A percentile compares a stretch with the other conserved stretches of the same genome.
phyloP scores from a whole-genome alignment of 2,888 invertebrate species.

The Hylaea fasciaria region DNA sequence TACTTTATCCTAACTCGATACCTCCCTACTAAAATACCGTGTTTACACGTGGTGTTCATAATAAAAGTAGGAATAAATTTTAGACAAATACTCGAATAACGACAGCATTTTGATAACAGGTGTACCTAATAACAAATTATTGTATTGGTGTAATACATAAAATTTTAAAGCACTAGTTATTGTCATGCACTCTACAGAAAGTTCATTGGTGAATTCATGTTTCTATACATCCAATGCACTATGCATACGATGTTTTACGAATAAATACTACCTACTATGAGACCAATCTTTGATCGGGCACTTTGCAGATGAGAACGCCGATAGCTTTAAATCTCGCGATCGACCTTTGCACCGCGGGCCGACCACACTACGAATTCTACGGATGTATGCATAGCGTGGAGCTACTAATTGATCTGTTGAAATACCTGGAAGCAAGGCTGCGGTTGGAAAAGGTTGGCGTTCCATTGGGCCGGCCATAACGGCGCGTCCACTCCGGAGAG shows the following conservation, averaged over 20 bases:
- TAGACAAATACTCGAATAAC: constrained; percentile 15
- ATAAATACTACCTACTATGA: constrained; percentile 65
- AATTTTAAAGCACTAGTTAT: constrained; percentile 78
- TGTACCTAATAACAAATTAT: constrained; percentile 21
- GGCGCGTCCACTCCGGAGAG: constrained; percentile 63
- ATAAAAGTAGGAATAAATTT: constrained; percentile 5
- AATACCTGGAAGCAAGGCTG: constrained; percentile 85
- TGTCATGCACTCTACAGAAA: constrained; percentile 78
- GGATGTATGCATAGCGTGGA: constrained; percentile 59
- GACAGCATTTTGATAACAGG: constrained; percentile 13
- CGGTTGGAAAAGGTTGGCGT: constrained; percentile 74
- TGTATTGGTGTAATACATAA: constrained; percentile 53
- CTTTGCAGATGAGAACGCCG: constrained; percentile 43
- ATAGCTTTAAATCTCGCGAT: constrained; percentile 34
- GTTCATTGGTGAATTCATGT: constrained; percentile 47
- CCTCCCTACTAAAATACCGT: not conserved
- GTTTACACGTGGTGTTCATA: constrained; percentile 4
- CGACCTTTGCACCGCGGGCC: constrained; percentile 51
- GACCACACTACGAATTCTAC: constrained; percentile 61
- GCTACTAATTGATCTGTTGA: constrained; percentile 84
- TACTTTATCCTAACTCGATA: constrained; percentile 4
- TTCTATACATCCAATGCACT: constrained; percentile 48
- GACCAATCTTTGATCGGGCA: constrained; percentile 65
- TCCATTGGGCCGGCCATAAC: constrained; percentile 77
- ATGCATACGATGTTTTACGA: constrained; percentile 48